Percentiles rank a stretch among this genome's conserved stretches.
Evolutionary conservation across 2,888 invertebrate genomes (phyloP).

Genomic region (Rhamnusium bicolor): DNA sequence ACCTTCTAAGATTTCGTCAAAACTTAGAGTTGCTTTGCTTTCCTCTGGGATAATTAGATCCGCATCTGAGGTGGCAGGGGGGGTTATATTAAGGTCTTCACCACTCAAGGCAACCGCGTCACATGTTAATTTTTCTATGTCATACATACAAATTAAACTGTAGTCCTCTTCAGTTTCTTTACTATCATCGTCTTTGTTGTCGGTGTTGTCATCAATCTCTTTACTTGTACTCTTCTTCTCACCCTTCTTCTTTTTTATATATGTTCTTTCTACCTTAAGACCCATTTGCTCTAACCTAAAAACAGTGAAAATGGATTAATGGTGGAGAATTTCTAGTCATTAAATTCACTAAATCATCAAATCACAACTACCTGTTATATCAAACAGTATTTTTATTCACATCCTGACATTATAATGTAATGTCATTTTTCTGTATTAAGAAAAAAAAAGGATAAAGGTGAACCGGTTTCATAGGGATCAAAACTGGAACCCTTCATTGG

Average conservation of each 20-base stretch:
- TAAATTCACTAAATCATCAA: no score
- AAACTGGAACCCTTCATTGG: background rate
- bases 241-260: constrained; percentile 50
- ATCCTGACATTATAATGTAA: no score
- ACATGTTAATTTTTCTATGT: constrained; percentile 58
- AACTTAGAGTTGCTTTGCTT: constrained; percentile 55
- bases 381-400: no score
- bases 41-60: constrained; percentile 55
- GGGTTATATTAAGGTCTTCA: constrained; percentile 51
- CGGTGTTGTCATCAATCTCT: constrained; percentile 26
- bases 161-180: constrained; percentile 50
- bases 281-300: constrained; percentile 64
- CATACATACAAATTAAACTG: constrained; percentile 61
- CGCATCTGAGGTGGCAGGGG: constrained; percentile 54
- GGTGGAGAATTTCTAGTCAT: no score
- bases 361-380: no score
- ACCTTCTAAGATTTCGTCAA: constrained; percentile 61
- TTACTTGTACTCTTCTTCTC: constrained; percentile 18
- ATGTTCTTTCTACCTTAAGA: constrained; percentile 58
- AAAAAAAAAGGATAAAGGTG: no score
- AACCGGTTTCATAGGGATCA: background rate
- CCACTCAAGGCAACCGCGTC: constrained; percentile 56
- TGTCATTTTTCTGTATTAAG: no score
- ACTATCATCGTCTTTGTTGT: constrained; percentile 32
- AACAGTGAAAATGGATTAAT: no score